Conservation (phyloP, 2,888 invertebrate genomes). For the Notodonta dromedarius region DNA sequence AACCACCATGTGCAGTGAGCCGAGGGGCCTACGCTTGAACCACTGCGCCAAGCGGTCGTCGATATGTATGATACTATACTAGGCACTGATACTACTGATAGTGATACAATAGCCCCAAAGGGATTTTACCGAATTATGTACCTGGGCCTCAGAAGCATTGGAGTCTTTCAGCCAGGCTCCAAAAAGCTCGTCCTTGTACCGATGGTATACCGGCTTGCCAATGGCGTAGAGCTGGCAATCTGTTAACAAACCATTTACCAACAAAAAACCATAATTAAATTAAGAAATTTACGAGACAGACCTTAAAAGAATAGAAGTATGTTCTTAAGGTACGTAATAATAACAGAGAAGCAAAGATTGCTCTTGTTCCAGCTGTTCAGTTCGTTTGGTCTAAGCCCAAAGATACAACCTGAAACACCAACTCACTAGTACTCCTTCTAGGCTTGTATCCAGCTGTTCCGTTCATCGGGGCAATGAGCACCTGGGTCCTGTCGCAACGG, state of each 20-base stretch:
- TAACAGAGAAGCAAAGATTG: too few relatives aligned
- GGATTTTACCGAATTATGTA: conserved; percentile 21
- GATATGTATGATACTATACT: too few relatives aligned
- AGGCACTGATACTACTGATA: too few relatives aligned
- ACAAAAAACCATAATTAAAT: too few relatives aligned
- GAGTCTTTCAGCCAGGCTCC: conserved; percentile 96
- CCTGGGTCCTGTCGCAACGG: conserved; percentile 68
- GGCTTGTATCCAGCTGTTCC: conserved; percentile 79
- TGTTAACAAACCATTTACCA: conserved; percentile 54
- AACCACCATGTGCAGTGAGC: too few relatives aligned
- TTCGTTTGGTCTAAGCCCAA: neutral
- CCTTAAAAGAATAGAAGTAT: too few relatives aligned
- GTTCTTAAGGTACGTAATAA: too few relatives aligned
- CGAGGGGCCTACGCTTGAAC: too few relatives aligned
- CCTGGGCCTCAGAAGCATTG: conserved; percentile 70
- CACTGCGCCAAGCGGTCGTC: too few relatives aligned
- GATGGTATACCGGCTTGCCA: conserved; percentile 96
- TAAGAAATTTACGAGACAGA: too few relatives aligned
- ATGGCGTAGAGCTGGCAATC: conserved; percentile 96
- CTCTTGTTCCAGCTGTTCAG: too few relatives aligned
- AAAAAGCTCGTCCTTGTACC: conserved; percentile 89
- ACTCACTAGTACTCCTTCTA: conserved; percentile 71
- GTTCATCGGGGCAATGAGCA: conserved; percentile 79
- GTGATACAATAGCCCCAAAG: too few relatives aligned
- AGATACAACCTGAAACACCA: neutral